Evolutionary conservation across 2,113 vertebrate species (phyloP), one percentile per base, ranked within the genome.

Genomic region (Dermatemys mawii): DNA sequence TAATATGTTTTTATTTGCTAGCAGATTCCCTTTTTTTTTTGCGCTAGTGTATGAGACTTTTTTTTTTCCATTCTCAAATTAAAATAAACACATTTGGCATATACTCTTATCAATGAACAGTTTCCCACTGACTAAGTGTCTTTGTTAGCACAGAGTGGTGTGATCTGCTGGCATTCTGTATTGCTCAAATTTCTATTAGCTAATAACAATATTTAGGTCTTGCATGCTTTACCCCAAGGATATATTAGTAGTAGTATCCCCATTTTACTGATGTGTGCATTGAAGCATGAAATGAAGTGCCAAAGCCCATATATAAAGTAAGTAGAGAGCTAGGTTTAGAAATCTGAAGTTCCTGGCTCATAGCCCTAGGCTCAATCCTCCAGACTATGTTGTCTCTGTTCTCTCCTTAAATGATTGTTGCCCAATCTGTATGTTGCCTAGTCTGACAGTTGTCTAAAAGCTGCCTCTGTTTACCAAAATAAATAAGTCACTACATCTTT

Each of bases 281-380:
- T 49, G 14, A 76, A 35, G 21, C 53, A 57, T 78, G 46, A 73
- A 86, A 75, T 86, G 70, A 54, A 21, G 16, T 81, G 86, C 78
- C 1, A 38, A 57, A 53, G 53, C 50, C 48, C 80, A 90, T 67
- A 81, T 96, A 44, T 11, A 57, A 92, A 84, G 83, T 76, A 86
- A 93, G 93, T 70, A 60, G 76, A 92, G 87, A 86, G 46, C 35
- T 19, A 54, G 35, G 60, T 78, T 79, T 88, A 81, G 78, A 46
- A 84, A 90, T 92, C 11, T 60, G 90, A 29, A 81, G 50, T 27
- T 29, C 85, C 88, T 83, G 0, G 2, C 75, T 86, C 79, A 3
- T 53, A 49, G 63, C 88, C 83, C 53, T 46, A 94, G 88, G 86
- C 83, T 79, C 88, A 91, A 1, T 3, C 63, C 73, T 21, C 2